phyloP scores from a whole-genome alignment of 2,888 invertebrate genomes.

The Lasius platythorax region DNA sequence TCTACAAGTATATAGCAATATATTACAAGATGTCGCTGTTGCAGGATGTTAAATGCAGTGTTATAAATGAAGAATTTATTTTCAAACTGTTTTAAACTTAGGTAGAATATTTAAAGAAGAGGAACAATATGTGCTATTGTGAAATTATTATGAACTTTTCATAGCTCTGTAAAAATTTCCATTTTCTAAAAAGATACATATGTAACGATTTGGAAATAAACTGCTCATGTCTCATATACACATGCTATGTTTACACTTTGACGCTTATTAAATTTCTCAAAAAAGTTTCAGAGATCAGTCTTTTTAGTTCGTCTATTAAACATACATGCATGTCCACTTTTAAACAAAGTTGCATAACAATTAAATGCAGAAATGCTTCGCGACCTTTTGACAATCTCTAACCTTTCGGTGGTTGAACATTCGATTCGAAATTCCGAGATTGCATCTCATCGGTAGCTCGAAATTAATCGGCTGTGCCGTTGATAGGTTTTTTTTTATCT shows the following conservation, averaged over 20 bases:
- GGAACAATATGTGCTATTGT: neutral
- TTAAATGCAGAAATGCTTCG: neutral
- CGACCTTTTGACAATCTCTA: slow-evolving; percentile 32
- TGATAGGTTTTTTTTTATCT: slow-evolving; percentile 16
- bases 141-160: neutral
- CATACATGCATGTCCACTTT: neutral
- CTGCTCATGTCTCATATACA: neutral
- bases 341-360: neutral
- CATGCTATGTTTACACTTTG: neutral
- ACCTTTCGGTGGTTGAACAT: slow-evolving; percentile 24
- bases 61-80: neutral
- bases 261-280: neutral
- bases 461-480: slow-evolving; percentile 25
- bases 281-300: neutral
- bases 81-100: neutral
- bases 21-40: neutral
- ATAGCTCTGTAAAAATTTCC: neutral
- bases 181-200: neutral
- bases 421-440: slow-evolving; percentile 15
- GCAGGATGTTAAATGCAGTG: neutral
- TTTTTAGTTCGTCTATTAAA: neutral
- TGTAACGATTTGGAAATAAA: neutral
- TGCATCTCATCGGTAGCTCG: slow-evolving; percentile 29
- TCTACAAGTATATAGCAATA: neutral
- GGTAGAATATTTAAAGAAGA: neutral